phyloP scores from a whole-genome alignment of 2,797 vertebrate species.

The Percopsis omiscomaycus region DNA sequence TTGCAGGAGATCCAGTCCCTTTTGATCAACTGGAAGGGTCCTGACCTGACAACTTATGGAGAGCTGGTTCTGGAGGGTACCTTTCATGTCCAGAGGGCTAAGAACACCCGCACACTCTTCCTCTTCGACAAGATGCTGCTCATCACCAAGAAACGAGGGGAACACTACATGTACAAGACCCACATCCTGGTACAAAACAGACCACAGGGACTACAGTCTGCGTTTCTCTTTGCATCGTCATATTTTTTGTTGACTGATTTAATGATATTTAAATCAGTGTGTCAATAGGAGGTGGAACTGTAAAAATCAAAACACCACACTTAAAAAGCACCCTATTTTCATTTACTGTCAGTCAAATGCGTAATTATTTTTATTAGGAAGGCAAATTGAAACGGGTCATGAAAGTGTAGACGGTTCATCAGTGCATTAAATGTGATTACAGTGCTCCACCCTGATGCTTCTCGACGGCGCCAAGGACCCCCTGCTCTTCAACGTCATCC shows the following conservation, averaged over 20 bases:
- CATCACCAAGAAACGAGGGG: conserved; percentile 92
- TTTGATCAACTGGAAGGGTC: conserved; percentile 95
- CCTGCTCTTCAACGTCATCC: conserved; percentile 91
- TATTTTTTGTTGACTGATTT: not conserved
- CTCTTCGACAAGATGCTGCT: conserved; percentile 92
- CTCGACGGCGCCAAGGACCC: conserved; percentile 93
- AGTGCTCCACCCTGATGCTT: conserved; percentile 95
- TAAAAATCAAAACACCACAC: no score
- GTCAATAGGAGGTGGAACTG: no score
- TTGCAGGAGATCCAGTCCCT: conserved; percentile 94
- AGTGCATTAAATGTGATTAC: conserved; percentile 31
- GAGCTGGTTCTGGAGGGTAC: conserved; percentile 95
- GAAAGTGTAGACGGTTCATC: conserved; percentile 6
- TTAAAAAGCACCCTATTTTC: no score
- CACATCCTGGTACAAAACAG: conserved; percentile 85
- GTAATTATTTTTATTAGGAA: no score
- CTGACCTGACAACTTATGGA: conserved; percentile 90
- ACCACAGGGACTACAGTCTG: not conserved
- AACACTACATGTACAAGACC: conserved; percentile 92
- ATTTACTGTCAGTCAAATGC: no score
- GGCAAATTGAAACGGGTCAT: no score
- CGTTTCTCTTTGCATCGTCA: not conserved
- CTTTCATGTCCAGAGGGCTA: conserved; percentile 89
- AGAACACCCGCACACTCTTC: conserved; percentile 91
- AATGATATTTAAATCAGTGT: not conserved